Evolutionary conservation across 2,797 vertebrate species (phyloP), one percentile per base, ranked within the genome.

Genomic region (Brotula barbata): DNA sequence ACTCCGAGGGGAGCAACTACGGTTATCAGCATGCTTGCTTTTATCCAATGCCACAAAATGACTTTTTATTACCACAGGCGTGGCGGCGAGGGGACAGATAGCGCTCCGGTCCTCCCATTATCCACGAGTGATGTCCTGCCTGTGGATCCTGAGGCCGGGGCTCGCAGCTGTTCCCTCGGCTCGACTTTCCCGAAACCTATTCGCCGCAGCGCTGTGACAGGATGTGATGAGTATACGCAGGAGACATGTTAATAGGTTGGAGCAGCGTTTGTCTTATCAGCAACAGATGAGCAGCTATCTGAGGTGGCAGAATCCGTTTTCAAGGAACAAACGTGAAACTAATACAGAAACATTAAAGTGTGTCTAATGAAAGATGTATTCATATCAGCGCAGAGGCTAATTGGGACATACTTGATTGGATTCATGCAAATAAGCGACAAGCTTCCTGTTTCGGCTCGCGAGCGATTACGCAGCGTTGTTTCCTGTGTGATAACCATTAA

Each of bases 331-430:
- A 81, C 78, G 19, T 46, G 19, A 12, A 34, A 57, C 19, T 16
- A 21, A 34, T 21, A 16, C 23, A 41, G 23, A 25, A 17, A 73
- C 70, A 77, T 72, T 52, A 73, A 68, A 71, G 67, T 75, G 60
- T 43, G 33, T 76, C 58, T 83, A 83, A 88, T 85, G 85, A 60
- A 67, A 78, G 45, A 55, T 64, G 68, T 14, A 58, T 53, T 71
- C 60, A 64, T 79, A 63, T 83, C 75, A 70, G 70, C 42, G 51
- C 19, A 61, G 51, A 69, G 66, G 75, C 66, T 87, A 88, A 90
- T 85, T 86, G 73, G 77, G 82, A 57, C 41, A 63, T 60, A 59
- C 46, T 68, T 68, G 56, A 75, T 70, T 48, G 28, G 58, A 68
- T 73, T 75, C 55, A 63, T 42, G 43, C 63, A 73, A 69, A 82